Evolutionary conservation across 30 jellyfish, hydroid and myxozoan species (phyloP).

Genomic region (Hydractinia echinata): DNA sequence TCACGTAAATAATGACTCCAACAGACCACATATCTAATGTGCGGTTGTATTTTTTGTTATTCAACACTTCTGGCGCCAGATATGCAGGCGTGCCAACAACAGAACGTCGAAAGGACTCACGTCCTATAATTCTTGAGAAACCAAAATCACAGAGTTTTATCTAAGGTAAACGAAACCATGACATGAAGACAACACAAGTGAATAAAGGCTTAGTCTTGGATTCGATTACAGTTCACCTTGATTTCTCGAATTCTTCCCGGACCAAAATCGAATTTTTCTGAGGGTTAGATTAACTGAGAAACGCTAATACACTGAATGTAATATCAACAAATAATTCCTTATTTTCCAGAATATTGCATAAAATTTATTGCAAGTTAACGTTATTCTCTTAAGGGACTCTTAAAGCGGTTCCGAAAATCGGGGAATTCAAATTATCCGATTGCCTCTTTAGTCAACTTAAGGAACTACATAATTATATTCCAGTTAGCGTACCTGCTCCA

Average conservation of each 20-base stretch:
- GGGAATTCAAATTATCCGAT: no score
- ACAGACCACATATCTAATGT: slow-evolving; percentile 99
- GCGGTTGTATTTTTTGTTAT: slow-evolving; percentile 80
- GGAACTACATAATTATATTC: not conserved
- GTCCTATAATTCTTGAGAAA: slow-evolving; percentile 91
- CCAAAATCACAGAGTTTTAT: slow-evolving; percentile 95
- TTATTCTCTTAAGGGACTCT: no score
- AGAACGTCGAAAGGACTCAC: slow-evolving; percentile 96
- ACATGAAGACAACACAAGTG: not conserved
- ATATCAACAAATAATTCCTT: no score
- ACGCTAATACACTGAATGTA: no score
- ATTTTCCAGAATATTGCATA: no score
- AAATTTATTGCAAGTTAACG: no score
- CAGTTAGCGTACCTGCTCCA: slow-evolving; percentile 85
- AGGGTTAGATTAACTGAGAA: no score
- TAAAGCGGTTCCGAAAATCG: no score
- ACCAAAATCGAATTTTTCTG: no score
- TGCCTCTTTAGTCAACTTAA: no score
- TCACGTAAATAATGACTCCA: slow-evolving; percentile 95
- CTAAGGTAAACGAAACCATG: slow-evolving; percentile 22
- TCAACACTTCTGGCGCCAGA: slow-evolving; percentile 95
- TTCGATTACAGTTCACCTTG: not conserved
- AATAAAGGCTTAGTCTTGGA: not conserved
- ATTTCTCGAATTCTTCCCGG: no score
- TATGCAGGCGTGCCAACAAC: slow-evolving; percentile 99